Percentiles rank a stretch among this genome's conserved stretches.
Evolutionary conservation across 2,797 vertebrate genomes (phyloP).

Genomic region (Pangasius djambal): DNA sequence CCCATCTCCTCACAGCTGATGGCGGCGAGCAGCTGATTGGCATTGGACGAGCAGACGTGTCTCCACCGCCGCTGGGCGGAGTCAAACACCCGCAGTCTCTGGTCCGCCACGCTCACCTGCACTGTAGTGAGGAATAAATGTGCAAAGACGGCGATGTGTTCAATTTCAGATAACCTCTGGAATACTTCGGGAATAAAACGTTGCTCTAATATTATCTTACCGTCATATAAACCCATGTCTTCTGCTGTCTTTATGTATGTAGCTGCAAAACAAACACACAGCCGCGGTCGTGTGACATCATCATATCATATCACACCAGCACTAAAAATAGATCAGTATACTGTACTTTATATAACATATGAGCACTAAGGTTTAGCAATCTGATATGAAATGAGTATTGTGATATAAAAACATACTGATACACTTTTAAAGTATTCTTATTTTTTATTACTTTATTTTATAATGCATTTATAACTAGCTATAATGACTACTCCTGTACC

Average conservation of each 20-base stretch:
- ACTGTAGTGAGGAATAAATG: conserved; percentile 69
- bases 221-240: conserved; percentile 79
- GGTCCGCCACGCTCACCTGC: conserved; percentile 84
- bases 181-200: not conserved
- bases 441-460: not conserved
- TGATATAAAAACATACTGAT: not conserved
- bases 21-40: conserved; percentile 80
- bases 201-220: conserved; percentile 63
- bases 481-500: not conserved
- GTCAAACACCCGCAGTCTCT: conserved; percentile 82
- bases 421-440: not conserved
- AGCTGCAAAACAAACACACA: conserved; percentile 65
- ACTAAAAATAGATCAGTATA: too few relatives aligned
- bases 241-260: conserved; percentile 77
- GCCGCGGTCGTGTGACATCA: not conserved
- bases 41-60: conserved; percentile 83
- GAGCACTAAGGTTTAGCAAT: not conserved
- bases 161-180: not conserved
- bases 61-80: conserved; percentile 81
- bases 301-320: not conserved
- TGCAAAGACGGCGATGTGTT: too few relatives aligned
- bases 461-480: not conserved
- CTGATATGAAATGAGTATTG: not conserved
- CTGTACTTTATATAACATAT: not conserved
- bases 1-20: conserved; percentile 92